Percentiles rank a stretch among this genome's conserved stretches.
phyloP scores from a whole-genome alignment of 92 coral and sea anemone genomes.

The Phenganax subtilis region DNA sequence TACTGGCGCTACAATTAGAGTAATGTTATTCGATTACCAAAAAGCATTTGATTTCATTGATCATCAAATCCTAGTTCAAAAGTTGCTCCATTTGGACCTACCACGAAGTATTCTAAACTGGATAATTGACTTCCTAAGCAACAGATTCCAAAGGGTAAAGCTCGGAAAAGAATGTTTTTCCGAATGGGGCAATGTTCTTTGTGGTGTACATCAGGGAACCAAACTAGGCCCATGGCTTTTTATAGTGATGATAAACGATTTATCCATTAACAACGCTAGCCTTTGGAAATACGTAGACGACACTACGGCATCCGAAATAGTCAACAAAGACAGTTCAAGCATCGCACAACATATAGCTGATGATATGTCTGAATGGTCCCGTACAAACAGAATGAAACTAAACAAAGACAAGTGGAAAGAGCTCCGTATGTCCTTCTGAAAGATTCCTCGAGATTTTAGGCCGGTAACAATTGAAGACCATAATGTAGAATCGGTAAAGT shows the following conservation, averaged over 20 bases:
- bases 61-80: neutral
- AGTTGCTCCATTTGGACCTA: neutral
- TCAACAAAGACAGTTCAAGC: neutral
- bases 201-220: conserved; percentile 7
- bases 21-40: conserved; percentile 7
- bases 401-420: neutral
- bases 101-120: conserved; percentile 4
- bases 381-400: no score
- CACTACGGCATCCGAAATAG: neutral
- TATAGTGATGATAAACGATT: neutral
- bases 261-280: neutral
- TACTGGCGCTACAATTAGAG: conserved; percentile 9
- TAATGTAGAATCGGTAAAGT: no score
- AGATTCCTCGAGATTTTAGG: neutral
- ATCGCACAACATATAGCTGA: no score
- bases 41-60: conserved; percentile 31
- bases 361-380: no score
- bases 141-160: conserved; percentile 16
- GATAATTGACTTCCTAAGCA: neutral
- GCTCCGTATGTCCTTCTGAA: neutral
- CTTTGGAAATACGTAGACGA: neutral
- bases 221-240: neutral
- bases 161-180: neutral
- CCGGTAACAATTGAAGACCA: no score
- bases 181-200: conserved; percentile 9